Evolutionary conservation across 2,113 vertebrate genomes (phyloP).

Genomic region (Aphyosemion australe): DNA sequence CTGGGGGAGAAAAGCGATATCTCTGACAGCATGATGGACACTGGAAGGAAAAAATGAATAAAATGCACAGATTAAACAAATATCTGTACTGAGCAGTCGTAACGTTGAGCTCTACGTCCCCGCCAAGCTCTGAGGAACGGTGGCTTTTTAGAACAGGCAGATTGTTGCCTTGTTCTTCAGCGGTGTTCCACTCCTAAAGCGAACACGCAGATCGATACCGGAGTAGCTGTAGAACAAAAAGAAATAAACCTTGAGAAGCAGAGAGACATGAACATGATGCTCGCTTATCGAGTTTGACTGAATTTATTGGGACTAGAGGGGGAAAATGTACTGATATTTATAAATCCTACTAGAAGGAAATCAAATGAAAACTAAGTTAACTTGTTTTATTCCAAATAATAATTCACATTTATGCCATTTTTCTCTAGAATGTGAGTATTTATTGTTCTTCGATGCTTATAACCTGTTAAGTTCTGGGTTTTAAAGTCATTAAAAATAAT

Average conservation of each 20-base stretch:
- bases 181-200: neutral
- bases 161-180: constrained; percentile 12
- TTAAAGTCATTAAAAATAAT: too few species aligned
- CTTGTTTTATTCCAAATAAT: constrained; percentile 5
- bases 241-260: constrained; percentile 12
- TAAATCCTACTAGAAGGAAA: neutral
- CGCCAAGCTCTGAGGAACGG: constrained; percentile 9
- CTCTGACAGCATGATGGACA: constrained; percentile 16
- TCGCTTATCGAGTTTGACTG: neutral
- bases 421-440: neutral
- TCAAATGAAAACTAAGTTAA: constrained; percentile 13
- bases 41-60: constrained; percentile 2
- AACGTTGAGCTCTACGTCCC: constrained; percentile 18
- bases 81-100: constrained; percentile 16
- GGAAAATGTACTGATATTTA: neutral
- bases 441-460: too few species aligned
- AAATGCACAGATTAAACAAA: constrained; percentile 14
- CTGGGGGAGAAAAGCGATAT: constrained; percentile 1
- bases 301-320: neutral
- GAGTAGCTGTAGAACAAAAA: constrained; percentile 3
- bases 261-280: neutral
- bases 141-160: constrained; percentile 6
- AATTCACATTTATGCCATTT: neutral
- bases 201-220: constrained; percentile 13
- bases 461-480: too few species aligned